Percentiles rank a stretch among this genome's conserved stretches.
Evolutionary conservation across 2,888 invertebrate genomes (phyloP).

Genomic region (Hemicrepidius hirtus): DNA sequence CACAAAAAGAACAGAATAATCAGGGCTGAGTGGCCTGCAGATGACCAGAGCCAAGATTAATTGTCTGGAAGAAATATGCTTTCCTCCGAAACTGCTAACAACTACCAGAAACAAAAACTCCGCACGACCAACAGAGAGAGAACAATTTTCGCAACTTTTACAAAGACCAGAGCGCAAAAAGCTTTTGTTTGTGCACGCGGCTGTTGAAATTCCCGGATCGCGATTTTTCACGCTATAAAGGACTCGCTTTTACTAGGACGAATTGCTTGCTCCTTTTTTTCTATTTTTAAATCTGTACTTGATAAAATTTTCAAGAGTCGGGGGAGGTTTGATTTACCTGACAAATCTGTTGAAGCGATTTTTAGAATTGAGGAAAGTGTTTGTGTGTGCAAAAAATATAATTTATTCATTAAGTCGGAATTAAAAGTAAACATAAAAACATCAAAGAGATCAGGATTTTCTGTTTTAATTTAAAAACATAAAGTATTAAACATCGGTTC

Average conservation of each 20-base stretch:
- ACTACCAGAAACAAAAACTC: slow-evolving; percentile 45
- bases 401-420: too few species aligned
- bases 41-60: slow-evolving; percentile 54
- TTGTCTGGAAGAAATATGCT: slow-evolving; percentile 52
- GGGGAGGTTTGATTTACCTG: too few species aligned
- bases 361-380: too few species aligned
- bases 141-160: slow-evolving; percentile 44
- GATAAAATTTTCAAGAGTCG: too few species aligned
- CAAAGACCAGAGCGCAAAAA: slow-evolving; percentile 36
- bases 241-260: slow-evolving; percentile 15
- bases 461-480: too few species aligned
- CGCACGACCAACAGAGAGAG: slow-evolving; percentile 9
- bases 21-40: slow-evolving; percentile 52
- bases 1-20: slow-evolving; percentile 48
- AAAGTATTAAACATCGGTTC: too few species aligned
- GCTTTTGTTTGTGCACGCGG: slow-evolving; percentile 36
- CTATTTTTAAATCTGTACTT: too few species aligned
- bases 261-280: neutral
- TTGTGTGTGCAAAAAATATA: too few species aligned
- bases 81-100: slow-evolving; percentile 44
- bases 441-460: too few species aligned
- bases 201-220: slow-evolving; percentile 24
- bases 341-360: too few species aligned
- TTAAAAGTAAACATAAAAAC: too few species aligned
- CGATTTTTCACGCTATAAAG: slow-evolving; percentile 31